Evolutionary conservation across 2,888 invertebrate genomes (phyloP).

Genomic region (Drosophila atripex): DNA sequence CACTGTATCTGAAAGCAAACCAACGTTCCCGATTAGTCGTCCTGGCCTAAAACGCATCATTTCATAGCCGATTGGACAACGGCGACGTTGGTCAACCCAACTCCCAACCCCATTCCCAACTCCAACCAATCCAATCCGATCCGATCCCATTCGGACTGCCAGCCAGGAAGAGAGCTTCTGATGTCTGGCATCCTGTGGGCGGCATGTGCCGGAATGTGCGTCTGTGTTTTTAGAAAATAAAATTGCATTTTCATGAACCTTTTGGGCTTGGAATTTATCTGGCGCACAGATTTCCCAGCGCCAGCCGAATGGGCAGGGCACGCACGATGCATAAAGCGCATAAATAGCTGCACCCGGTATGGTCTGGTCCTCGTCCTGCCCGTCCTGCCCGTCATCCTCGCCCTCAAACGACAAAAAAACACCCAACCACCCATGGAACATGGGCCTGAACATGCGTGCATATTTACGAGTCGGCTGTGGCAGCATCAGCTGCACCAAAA

Average conservation of each 20-base stretch:
- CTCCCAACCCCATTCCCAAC: constrained; percentile 17
- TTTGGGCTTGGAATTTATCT: constrained; percentile 73
- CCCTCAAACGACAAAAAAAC: neutral
- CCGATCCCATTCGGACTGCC: constrained; percentile 41
- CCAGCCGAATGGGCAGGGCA: constrained; percentile 56
- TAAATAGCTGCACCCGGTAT: constrained; percentile 71
- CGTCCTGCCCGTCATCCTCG: neutral
- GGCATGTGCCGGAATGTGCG: constrained; percentile 51
- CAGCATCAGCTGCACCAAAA: constrained; percentile 79
- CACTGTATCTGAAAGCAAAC: constrained; percentile 50
- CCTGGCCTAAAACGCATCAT: constrained; percentile 69
- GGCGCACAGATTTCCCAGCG: constrained; percentile 74
- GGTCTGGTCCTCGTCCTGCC: constrained; percentile 14
- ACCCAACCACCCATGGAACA: constrained; percentile 26
- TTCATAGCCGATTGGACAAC: constrained; percentile 76
- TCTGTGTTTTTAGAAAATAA: constrained; percentile 80
- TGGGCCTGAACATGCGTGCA: constrained; percentile 77
- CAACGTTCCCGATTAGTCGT: constrained; percentile 68
- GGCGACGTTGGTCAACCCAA: constrained; percentile 56
- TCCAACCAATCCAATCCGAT: constrained; percentile 14
- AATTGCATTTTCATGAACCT: constrained; percentile 83
- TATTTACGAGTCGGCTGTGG: constrained; percentile 77
- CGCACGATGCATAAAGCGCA: constrained; percentile 77
- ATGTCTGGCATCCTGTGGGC: constrained; percentile 27
- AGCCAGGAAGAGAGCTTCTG: constrained; percentile 47